Evolutionary conservation across 2,888 invertebrate species (phyloP).

Genomic region (Plagiodera versicolora): DNA sequence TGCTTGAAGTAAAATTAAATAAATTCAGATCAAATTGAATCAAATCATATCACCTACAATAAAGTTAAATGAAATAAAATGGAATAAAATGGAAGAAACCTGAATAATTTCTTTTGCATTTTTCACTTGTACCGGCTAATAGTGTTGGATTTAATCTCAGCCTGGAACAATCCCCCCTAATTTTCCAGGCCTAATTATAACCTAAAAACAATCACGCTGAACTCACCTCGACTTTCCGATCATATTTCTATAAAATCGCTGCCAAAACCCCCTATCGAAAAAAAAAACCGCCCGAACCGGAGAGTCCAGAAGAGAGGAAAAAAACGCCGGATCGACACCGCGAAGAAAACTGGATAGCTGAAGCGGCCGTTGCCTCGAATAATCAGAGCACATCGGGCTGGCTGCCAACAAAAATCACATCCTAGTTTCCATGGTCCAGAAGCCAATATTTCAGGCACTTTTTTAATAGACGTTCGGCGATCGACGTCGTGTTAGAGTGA

Average conservation of each 20-base stretch:
- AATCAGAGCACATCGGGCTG: conserved; percentile 27
- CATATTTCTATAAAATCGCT: background rate
- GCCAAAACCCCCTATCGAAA: background rate
- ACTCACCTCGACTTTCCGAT: background rate
- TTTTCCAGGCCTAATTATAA: too few species aligned
- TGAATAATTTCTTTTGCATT: too few species aligned
- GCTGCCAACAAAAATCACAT: conserved; percentile 34
- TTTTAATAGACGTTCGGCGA: conserved; percentile 19
- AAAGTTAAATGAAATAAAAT: too few species aligned
- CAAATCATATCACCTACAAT: too few species aligned
- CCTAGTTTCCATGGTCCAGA: conserved; percentile 27
- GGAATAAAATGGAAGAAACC: too few species aligned
- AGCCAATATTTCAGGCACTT: conserved; percentile 21
- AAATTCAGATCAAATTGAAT: too few species aligned
- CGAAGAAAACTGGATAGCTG: conserved; percentile 31
- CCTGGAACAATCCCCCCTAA: too few species aligned
- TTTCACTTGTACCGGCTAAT: too few species aligned
- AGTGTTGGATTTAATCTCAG: too few species aligned
- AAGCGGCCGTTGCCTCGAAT: conserved; percentile 31
- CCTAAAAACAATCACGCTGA: too few species aligned
- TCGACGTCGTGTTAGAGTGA: too few species aligned
- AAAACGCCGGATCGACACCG: conserved; percentile 27
- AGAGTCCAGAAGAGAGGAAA: conserved; percentile 11
- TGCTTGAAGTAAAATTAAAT: too few species aligned
- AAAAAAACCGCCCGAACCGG: background rate